Conservation (phyloP, 2,113 vertebrate species). For the Otus sunia region DNA sequence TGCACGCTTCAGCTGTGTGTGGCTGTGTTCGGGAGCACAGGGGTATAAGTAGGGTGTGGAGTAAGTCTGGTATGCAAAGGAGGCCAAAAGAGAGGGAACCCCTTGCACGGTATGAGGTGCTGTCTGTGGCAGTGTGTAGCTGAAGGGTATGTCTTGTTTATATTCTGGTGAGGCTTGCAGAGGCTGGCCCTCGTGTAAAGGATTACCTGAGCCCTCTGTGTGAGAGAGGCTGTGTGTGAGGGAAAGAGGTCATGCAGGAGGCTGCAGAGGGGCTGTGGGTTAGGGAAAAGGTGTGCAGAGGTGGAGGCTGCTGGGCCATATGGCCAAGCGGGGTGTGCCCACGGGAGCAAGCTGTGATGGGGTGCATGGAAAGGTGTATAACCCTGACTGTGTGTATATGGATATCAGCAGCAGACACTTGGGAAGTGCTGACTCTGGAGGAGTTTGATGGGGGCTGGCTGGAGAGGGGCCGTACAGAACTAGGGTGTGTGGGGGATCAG, state of each 20-base stretch:
- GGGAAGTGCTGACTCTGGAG: not conserved
- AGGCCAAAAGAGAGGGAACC: not conserved
- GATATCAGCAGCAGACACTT: not conserved
- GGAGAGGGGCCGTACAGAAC: not conserved
- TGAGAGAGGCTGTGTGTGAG: accelerated
- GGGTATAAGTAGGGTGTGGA: not conserved
- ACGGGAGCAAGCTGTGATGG: accelerated
- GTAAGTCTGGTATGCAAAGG: not conserved
- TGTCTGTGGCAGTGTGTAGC: not conserved
- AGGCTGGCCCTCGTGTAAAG: not conserved
- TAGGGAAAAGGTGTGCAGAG: not conserved
- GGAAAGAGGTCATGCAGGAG: not conserved
- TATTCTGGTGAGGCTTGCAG: not conserved
- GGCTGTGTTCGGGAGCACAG: not conserved
- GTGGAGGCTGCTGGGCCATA: not conserved
- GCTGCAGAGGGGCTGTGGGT: not conserved
- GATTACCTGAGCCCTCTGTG: not conserved
- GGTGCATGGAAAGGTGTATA: not conserved
- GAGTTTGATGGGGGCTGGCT: not conserved
- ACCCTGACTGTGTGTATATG: not conserved
- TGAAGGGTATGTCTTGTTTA: not conserved
- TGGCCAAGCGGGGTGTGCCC: not conserved
- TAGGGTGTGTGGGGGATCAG: not conserved
- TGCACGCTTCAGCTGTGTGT: not conserved
- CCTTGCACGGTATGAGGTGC: not conserved